Conservation (phyloP, 2,888 invertebrate genomes). For the Drosophila yooni region DNA sequence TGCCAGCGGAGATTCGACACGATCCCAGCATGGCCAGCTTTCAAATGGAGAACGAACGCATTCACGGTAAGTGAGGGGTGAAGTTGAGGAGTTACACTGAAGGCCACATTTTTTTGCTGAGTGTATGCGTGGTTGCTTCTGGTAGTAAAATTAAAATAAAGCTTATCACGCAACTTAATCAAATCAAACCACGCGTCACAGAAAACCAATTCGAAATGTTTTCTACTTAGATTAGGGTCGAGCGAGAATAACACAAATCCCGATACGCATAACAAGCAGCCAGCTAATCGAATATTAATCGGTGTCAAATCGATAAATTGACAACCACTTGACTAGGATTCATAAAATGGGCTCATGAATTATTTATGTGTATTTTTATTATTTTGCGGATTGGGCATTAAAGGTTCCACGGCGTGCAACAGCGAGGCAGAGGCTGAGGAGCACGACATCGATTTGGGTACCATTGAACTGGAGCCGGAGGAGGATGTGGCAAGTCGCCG, state of each 20-base stretch:
- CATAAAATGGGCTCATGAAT: slow-evolving; percentile 15
- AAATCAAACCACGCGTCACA: neutral
- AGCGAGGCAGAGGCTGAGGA: slow-evolving; percentile 60
- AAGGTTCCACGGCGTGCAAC: slow-evolving; percentile 70
- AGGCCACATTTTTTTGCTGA: neutral
- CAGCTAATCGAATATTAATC: slow-evolving; percentile 33
- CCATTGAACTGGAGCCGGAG: slow-evolving; percentile 56
- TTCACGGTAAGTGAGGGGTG: slow-evolving; percentile 79
- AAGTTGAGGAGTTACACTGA: neutral
- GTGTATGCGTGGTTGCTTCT: neutral
- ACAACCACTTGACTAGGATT: slow-evolving; percentile 30
- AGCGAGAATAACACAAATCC: neutral
- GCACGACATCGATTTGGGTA: slow-evolving; percentile 29
- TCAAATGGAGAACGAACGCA: slow-evolving; percentile 84
- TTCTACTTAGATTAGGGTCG: neutral
- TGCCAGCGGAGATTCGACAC: slow-evolving; percentile 88
- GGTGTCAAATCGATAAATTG: slow-evolving; percentile 47
- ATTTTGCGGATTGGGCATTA: neutral
- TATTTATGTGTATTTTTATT: slow-evolving; percentile 23
- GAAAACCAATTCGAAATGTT: neutral
- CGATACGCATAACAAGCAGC: slow-evolving; percentile 19
- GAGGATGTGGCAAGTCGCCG: slow-evolving; percentile 36
- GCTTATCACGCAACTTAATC: neutral
- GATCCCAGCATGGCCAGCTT: slow-evolving; percentile 89
- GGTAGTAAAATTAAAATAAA: neutral